Evolutionary conservation across 2,113 vertebrate species (phyloP), one percentile per base, ranked within the genome.

Genomic region (Oryzias woworae): DNA sequence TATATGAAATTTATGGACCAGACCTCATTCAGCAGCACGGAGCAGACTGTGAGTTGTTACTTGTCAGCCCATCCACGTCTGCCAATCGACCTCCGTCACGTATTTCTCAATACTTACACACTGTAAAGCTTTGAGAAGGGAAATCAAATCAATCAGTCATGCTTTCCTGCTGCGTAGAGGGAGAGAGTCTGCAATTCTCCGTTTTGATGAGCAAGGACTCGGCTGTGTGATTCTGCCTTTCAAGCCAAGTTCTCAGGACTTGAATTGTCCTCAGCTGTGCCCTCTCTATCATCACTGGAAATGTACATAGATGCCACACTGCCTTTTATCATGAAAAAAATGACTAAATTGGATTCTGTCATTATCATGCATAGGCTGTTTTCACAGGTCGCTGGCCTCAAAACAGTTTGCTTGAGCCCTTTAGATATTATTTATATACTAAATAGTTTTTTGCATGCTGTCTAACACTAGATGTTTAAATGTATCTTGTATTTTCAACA

Each of bases 91-190:
- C 57, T 13, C 63, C 68, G 62, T 66, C 42, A 54, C 63, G 8
- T 53, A 65, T 78, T 71, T 81, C 47, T 31, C 64, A 47, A 53
- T 73, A 80, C 54, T 55, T 62, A 63, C 20, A 61, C 61, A 31
- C 77, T 69, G 71, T 75, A 78, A 83, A 77, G 63, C 70, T 63
- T 69, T 53, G 64, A n/a, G 31, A 80, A 60, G 62, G 72, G 42
- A 83, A 84, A 85, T 87, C 81, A 71, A 81, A 73, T 87, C 73
- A 82, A 84, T 81, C 77, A 82, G 83, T 85, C 69, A 71, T 44
- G 61, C 77, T 70, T 65, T 75, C 62, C 72, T 31, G 75, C 65
- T 22, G 80, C 17, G 28, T 53, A 14, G 44, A 57, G 22, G 46
- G 52, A 59, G 54, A 75, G 66, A 69, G 69, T 77, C 71, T 65